phyloP scores from a whole-genome alignment of 1,140 invertebrate genomes.

The Lordiphosa mommai region DNA sequence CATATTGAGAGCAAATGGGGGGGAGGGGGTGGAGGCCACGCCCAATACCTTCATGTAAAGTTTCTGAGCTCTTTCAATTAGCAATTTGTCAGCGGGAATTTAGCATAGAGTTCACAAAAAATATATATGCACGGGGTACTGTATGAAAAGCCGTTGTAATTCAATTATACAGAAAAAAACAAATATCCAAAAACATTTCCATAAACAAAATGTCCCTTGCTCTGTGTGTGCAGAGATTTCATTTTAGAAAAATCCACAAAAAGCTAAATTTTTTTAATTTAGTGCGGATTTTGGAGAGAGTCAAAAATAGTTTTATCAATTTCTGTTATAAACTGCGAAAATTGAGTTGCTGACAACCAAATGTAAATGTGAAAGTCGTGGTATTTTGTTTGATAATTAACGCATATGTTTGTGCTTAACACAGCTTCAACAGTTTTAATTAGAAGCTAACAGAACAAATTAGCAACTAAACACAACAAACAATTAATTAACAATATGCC shows the following conservation, averaged over 20 bases:
- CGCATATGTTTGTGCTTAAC: too few relatives aligned
- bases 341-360: background rate
- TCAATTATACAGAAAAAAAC: conserved; percentile 50
- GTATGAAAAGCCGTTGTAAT: conserved; percentile 51
- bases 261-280: too few relatives aligned
- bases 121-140: conserved; percentile 1
- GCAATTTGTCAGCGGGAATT: conserved; percentile 61
- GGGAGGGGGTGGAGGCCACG: conserved; percentile 3
- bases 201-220: too few relatives aligned
- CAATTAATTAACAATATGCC: too few relatives aligned
- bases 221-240: too few relatives aligned
- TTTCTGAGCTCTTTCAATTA: conserved; percentile 63
- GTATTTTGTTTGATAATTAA: too few relatives aligned
- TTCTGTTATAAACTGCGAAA: background rate
- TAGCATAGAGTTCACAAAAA: background rate
- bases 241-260: too few relatives aligned
- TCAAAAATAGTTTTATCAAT: background rate
- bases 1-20: conserved; percentile 48
- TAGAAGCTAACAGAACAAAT: too few relatives aligned
- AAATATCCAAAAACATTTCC: conserved; percentile 7
- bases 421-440: too few relatives aligned
- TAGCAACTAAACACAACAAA: too few relatives aligned
- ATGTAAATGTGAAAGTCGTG: too few relatives aligned
- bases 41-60: conserved; percentile 8
- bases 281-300: too few relatives aligned